Base-by-base conservation (phyloP, 2,888 invertebrate genomes). In the Fragum whitleyi region DNA sequence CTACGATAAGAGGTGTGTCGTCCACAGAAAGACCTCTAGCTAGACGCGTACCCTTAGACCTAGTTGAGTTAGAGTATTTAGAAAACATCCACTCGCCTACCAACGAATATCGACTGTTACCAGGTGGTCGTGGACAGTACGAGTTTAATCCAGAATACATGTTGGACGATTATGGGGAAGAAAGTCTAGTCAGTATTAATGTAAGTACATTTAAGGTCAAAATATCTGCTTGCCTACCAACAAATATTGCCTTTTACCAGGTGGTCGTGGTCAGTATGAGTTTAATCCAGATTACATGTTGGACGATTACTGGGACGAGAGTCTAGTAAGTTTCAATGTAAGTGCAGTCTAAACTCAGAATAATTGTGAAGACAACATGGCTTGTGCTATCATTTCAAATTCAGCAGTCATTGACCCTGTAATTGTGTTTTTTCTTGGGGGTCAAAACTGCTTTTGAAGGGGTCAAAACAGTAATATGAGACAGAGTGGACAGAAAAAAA, bases 161-260 rank as follows among this genome's bases (percentile, higher is more conserved):
- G 36, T 21, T 55, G 11, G 70, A 70, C 36, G 57, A 55, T 16
- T 57, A 83, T 69, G 81, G 83, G 19, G 83, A 76, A 39, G 84
- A 85, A 11, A 61, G 75, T 16, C 68, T 81, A 21, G 72, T 85
- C 74, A 85, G 84, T 55, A 85, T 85, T n/a, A 79, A 67, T 59
- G 84, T 85, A 81, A 78, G 84, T 84, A 39, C 42, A n/a, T n/a
- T n/a, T n/a, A n/a, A n/a, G n/a, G n/a, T n/a, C n/a, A n/a, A n/a
- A n/a, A n/a, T n/a, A n/a, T n/a, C n/a, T n/a, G n/a, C n/a, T n/a
- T n/a, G n/a, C n/a, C n/a, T n/a, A 14, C 21, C 2, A 57, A 23
- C 32, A 11, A 23, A 3, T 26, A 19, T 62, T 32, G 7, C 14
- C 16, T 32, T 32, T n/a, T 28, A 67, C n/a, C n/a, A n/a, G n/a